Conservation (phyloP, 1,140 invertebrate genomes). For the Rhyzopertha dominica region DNA sequence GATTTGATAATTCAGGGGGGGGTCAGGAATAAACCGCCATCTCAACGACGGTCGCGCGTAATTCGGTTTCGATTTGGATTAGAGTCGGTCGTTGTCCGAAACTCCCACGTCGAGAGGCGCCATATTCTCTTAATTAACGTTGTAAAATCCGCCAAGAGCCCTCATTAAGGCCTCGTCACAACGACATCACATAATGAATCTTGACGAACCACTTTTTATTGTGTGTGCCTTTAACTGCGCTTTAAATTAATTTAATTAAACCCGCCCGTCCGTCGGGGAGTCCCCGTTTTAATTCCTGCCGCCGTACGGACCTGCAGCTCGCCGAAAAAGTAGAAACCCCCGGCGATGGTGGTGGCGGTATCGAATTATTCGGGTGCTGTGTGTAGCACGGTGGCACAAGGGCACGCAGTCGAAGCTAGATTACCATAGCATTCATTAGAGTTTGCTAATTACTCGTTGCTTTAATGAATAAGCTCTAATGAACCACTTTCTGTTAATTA, state of each 20-base stretch:
- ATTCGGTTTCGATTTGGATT: slow-evolving; percentile 22
- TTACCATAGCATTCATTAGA: slow-evolving; percentile 63
- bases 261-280: too few relatives aligned
- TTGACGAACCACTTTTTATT: slow-evolving; percentile 43
- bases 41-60: too few relatives aligned
- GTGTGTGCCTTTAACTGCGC: slow-evolving; percentile 40
- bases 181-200: slow-evolving; percentile 43
- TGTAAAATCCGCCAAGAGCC: slow-evolving; percentile 41
- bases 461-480: slow-evolving; percentile 83
- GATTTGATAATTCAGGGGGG: too few relatives aligned
- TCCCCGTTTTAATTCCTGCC: too few relatives aligned
- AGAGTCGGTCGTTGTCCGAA: slow-evolving; percentile 36
- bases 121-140: slow-evolving; percentile 45
- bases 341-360: too few relatives aligned
- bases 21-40: too few relatives aligned
- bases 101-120: slow-evolving; percentile 35
- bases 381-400: too few relatives aligned
- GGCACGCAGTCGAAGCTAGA: slow-evolving; percentile 39
- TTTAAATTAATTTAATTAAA: slow-evolving; percentile 45
- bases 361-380: too few relatives aligned
- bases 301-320: too few relatives aligned
- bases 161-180: slow-evolving; percentile 44
- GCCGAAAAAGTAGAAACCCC: too few relatives aligned
- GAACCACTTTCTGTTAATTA: slow-evolving; percentile 83
- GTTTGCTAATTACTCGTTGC: slow-evolving; percentile 80